Evolutionary conservation across 2,113 vertebrate species (phyloP), one percentile per base, ranked within the genome.

Genomic region (Cranoglanis bouderius): DNA sequence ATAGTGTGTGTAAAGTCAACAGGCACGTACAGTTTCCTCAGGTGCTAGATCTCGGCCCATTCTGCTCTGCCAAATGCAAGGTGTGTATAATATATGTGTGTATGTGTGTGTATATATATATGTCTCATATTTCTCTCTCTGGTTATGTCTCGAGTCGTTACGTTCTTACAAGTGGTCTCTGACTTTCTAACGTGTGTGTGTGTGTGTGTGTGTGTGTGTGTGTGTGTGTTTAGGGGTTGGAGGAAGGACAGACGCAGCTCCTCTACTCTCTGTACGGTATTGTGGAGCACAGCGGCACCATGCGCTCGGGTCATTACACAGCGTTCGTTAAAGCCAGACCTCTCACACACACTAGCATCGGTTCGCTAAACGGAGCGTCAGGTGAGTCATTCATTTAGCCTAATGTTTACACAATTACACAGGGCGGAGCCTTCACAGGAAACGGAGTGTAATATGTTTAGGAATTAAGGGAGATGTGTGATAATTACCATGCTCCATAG

Each of bases 251-350:
- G 8, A 90, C 91, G 7, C 94, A 92, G 88, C 94, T 98, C 32
- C 89, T 97, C 32, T 99, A 99, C 91, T 96, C 96, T 61, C 95
- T 99, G 49, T 99, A 99, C 9, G 98, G 98, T 24, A 94, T 99
- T 4, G 98, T 99, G 67, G 98, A 99, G 89, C 98, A 99, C 88
- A 98, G 97, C 5, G 98, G 98, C 35, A 99, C 98, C 3, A 99
- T 99, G 98, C 96, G 97, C 65, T 98, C 97, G 0, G 98, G 98
- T n/a, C 98, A 99, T 92, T 99, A 99, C 92, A 99, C 97, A 1
- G 98, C 98, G 3, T 99, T 98, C 7, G 96, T 97, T 82, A 99
- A 98, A 95, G 93, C 94, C 32, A 95, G 97, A 85, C 91, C 95
- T 0, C 92, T 85, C 24, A 90, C 65, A 1, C 93, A 96, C 84